Percentiles rank a stretch among this genome's conserved stretches.
Conservation (phyloP, 2,113 vertebrate species). For the Eclectus roratus region DNA sequence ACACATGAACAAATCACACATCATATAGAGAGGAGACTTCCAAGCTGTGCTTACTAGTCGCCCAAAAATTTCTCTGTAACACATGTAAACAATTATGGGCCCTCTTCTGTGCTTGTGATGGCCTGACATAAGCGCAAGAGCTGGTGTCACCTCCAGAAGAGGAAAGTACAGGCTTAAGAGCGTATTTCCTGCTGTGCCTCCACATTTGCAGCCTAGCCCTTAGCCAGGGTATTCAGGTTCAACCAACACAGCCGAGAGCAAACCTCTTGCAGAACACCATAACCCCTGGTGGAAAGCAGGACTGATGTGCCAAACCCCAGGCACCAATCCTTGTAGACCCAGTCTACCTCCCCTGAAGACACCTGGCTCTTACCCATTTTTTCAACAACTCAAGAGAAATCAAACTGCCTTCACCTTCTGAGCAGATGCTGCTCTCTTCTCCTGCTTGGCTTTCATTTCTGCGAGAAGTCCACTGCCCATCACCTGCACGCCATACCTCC, state of each 20-base stretch:
- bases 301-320: not conserved
- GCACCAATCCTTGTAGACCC: not conserved
- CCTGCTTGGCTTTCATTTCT: conserved; percentile 98
- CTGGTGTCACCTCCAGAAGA: not conserved
- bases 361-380: not conserved
- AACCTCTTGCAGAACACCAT: not conserved
- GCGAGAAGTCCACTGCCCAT: conserved; percentile 93
- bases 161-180: not conserved
- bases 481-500: conserved; percentile 88
- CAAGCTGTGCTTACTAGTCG: not conserved
- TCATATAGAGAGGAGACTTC: not conserved
- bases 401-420: conserved; percentile 82
- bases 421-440: conserved; percentile 81
- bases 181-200: not conserved
- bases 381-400: not conserved
- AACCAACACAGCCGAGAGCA: not conserved
- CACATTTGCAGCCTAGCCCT: not conserved
- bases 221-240: not conserved
- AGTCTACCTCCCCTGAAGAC: not conserved
- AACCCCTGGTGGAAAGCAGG: not conserved
- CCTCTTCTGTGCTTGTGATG: not conserved
- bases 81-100: not conserved
- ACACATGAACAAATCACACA: not conserved
- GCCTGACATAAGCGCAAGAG: not conserved
- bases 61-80: not conserved